A percentile compares a stretch with the other conserved stretches of the same genome.
Evolutionary conservation across 2,797 vertebrate genomes (phyloP).

Genomic region (Etheostoma nigrum): DNA sequence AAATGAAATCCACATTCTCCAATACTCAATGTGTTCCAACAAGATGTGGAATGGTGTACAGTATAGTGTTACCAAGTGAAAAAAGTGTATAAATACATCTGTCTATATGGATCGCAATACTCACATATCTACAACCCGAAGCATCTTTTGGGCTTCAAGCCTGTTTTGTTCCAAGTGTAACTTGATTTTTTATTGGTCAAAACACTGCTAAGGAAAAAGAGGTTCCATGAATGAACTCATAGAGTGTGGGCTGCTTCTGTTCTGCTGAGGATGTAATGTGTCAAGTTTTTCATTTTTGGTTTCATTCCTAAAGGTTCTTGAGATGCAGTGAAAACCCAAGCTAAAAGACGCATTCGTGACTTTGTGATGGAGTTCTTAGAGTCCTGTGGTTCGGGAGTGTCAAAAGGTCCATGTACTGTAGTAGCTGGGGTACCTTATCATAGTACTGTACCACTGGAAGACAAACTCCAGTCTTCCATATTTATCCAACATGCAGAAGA

Average conservation of each 20-base stretch:
- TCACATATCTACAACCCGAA: not conserved
- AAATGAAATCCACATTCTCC: conserved; percentile 8
- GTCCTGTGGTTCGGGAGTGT: not conserved
- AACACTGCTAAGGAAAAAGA: not conserved
- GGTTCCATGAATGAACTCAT: not conserved
- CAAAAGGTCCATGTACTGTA: not conserved
- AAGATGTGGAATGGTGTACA: not conserved
- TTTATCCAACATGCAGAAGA: not conserved
- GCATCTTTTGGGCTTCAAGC: not conserved
- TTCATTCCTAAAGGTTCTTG: not conserved
- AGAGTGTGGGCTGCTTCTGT: not conserved
- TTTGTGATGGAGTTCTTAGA: not conserved
- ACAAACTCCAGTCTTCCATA: not conserved
- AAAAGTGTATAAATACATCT: not conserved
- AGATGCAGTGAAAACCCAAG: not conserved
- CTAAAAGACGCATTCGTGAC: not conserved
- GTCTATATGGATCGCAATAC: not conserved
- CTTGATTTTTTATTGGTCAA: not conserved
- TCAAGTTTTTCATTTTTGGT: not conserved
- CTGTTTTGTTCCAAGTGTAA: conserved; percentile 16
- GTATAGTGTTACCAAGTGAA: not conserved
- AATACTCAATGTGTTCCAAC: not conserved
- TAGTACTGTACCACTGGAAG: not conserved
- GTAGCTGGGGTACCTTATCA: not conserved
- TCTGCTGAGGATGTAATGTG: conserved; percentile 12